Evolutionary conservation across 37 sponge, comb jelly and placozoan species (phyloP), one percentile per base, ranked within the genome.

Genomic region (Theonella swinhoei): DNA sequence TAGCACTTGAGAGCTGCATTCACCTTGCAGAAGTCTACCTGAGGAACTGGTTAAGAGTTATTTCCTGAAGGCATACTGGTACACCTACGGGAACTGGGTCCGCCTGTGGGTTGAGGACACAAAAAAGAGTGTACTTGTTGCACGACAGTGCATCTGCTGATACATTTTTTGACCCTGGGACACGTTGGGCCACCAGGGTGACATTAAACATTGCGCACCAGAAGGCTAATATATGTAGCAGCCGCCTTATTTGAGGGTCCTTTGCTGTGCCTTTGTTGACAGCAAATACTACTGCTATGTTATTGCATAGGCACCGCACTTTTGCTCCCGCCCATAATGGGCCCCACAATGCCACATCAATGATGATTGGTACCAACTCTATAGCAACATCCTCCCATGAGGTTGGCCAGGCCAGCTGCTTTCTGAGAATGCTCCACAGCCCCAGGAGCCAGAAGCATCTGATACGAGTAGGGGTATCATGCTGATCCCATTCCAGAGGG

Each of bases 371-470:
- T 61, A 61, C 23, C 63, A 61, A 23, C 63, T 61, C 63, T 23
- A 34, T 20, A 19, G 70, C 14, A 11, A 11, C 35, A 11, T 20
- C 33, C 17, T 32, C 36, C 17, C 14, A 17, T 20, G 11, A 34
- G 14, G 70, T 11, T 11, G 20, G 20, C 20, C 14, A 11, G 23
- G 23, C 70, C 70, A 68, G 20, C 17, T 11, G 70, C 70, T 19
- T 11, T 32, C 20, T 20, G 20, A 29, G 20, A 19, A 22, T 19
- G 11, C 70, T 19, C 70, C 70, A 20, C 70, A 68, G 20, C 70
- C 70, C 70, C 70, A 68, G 17, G 36, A 11, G 36, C 70, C 70
- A 19, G 70, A 68, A 22, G 70, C 20, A 68, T 68, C 70, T 11
- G 70, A 34, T 20, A 11, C 19, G 11, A 68, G 11, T 58, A 20